Percentiles rank a stretch among this genome's conserved stretches.
phyloP scores from a whole-genome alignment of 2,113 vertebrate genomes.

The Hemiprocne comata region DNA sequence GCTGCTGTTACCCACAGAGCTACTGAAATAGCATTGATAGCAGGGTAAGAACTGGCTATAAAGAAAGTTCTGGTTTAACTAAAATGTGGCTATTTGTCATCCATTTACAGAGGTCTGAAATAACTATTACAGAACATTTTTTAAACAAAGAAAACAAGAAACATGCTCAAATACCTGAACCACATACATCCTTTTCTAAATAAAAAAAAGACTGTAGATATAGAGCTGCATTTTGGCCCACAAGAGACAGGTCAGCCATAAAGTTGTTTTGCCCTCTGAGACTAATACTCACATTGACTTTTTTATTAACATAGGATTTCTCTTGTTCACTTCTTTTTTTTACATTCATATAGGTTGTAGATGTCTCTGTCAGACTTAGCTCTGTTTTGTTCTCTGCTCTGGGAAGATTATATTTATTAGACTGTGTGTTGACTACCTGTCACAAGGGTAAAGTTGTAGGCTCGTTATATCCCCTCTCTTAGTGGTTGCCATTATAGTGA shows the following conservation, averaged over 20 bases:
- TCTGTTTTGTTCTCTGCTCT: neutral
- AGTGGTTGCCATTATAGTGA: neutral
- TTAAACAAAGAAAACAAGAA: neutral
- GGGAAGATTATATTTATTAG: neutral
- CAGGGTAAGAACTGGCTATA: neutral
- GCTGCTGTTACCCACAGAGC: neutral
- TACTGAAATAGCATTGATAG: constrained; percentile 15
- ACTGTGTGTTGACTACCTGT: neutral
- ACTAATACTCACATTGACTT: neutral
- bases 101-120: constrained; percentile 13
- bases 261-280: neutral
- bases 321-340: neutral
- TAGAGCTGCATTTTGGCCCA: neutral
- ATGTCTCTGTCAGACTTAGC: neutral
- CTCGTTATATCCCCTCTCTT: neutral
- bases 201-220: neutral
- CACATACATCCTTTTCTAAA: neutral
- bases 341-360: neutral
- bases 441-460: neutral
- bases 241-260: neutral
- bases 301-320: neutral
- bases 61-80: constrained; percentile 8
- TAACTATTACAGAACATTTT: neutral
- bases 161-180: neutral
- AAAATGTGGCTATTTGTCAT: constrained; percentile 19